These are phyloP conservation scores for Euschistus heros DNA, from an alignment of 1,140 invertebrate species.

Conservation along the genomic window DNA sequence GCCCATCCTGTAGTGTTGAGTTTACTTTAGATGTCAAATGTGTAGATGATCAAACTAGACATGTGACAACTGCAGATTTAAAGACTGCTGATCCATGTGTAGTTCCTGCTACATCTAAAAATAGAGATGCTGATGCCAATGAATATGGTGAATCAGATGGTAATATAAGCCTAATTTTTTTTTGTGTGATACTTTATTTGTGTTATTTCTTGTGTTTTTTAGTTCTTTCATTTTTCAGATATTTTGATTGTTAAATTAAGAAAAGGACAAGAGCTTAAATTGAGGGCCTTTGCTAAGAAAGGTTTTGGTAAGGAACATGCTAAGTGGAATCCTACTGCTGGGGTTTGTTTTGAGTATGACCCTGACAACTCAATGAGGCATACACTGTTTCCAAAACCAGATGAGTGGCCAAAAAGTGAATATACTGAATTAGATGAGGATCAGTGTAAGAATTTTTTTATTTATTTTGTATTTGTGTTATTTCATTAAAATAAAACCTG, in stretches of 20 bases:
- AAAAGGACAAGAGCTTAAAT: slow-evolving; percentile 93
- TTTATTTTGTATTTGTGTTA: not conserved
- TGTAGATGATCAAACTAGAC: slow-evolving; percentile 79
- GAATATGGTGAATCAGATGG: slow-evolving; percentile 89
- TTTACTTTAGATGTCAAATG: slow-evolving; percentile 96
- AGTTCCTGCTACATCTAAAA: slow-evolving; percentile 82
- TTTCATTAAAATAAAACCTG: too few relatives aligned
- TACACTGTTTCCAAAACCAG: slow-evolving; percentile 92
- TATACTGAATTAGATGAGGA: slow-evolving; percentile 89
- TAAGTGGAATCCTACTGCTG: slow-evolving; percentile 98
- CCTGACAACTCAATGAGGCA: slow-evolving; percentile 96
- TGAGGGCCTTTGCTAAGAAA: slow-evolving; percentile 80
- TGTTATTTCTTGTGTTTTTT: too few relatives aligned
- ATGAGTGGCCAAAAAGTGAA: slow-evolving; percentile 99
- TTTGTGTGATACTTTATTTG: too few relatives aligned
- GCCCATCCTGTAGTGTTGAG: slow-evolving; percentile 93
- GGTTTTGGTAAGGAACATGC: slow-evolving; percentile 99
- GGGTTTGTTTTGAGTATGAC: slow-evolving; percentile 98
- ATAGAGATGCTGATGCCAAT: slow-evolving; percentile 78
- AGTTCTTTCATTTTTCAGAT: slow-evolving; percentile 40
- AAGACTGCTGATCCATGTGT: slow-evolving; percentile 83
- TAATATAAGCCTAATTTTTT: slow-evolving; percentile 29
- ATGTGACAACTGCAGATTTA: slow-evolving; percentile 95
- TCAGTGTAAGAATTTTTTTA: slow-evolving; percentile 51
- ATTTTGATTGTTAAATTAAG: slow-evolving; percentile 96